phyloP scores from a whole-genome alignment of 2,113 vertebrate species.

The Pagrus major region DNA sequence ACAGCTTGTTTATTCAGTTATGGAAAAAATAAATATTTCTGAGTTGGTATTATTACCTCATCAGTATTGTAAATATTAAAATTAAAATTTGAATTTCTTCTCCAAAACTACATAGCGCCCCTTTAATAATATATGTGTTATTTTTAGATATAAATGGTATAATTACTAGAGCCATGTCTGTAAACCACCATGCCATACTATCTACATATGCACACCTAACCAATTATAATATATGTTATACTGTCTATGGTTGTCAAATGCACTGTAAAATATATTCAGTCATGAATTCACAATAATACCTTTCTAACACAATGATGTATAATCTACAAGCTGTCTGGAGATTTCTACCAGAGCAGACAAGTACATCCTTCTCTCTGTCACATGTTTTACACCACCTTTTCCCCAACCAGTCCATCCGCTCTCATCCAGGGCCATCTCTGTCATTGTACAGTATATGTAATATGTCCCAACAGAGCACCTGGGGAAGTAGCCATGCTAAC shows the following conservation, averaged over 20 bases:
- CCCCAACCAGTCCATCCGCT: constrained; percentile 66
- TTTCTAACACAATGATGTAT: constrained; percentile 29
- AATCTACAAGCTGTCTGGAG: constrained; percentile 39
- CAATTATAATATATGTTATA: not conserved
- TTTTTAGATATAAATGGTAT: not conserved
- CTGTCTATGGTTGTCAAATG: not conserved
- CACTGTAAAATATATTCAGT: not conserved
- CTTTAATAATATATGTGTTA: not conserved
- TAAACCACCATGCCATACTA: not conserved
- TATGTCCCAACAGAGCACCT: constrained; percentile 80
- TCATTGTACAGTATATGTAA: constrained; percentile 81
- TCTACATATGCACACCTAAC: not conserved
- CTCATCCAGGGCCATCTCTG: constrained; percentile 76
- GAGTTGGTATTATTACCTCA: too few relatives aligned
- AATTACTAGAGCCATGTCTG: not conserved
- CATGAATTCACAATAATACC: not conserved
- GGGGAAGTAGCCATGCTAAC: constrained; percentile 73
- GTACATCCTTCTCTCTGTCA: constrained; percentile 70
- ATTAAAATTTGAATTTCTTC: too few relatives aligned
- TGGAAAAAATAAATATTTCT: too few relatives aligned
- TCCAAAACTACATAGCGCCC: too few relatives aligned
- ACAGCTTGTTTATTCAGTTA: too few relatives aligned
- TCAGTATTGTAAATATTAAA: too few relatives aligned
- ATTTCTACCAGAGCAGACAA: constrained; percentile 59
- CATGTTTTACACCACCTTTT: constrained; percentile 72